Conservation (phyloP, 2,113 vertebrate species). For the Pogona vitticeps region DNA sequence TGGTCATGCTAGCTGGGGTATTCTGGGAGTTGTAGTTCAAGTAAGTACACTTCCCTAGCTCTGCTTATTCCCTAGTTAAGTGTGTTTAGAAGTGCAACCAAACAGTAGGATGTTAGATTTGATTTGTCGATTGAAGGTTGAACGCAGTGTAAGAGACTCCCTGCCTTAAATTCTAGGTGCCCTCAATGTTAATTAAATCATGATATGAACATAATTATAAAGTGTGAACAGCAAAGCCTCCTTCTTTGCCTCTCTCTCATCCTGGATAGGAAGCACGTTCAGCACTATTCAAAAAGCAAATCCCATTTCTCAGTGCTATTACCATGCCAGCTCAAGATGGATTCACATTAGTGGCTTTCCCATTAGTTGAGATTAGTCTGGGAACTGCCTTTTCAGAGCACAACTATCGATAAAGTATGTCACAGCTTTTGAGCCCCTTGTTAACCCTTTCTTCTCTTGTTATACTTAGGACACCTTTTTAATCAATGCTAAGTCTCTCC, state of each 20-base stretch:
- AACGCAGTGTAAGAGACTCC: background rate
- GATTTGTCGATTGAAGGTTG: slow-evolving; percentile 13
- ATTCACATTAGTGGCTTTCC: slow-evolving; percentile 1
- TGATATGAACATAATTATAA: slow-evolving; percentile 18
- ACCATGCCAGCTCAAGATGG: background rate
- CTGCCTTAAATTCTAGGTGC: background rate
- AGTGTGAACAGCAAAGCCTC: background rate
- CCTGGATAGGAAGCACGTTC: slow-evolving; percentile 10
- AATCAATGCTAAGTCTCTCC: background rate
- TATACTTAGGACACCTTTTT: background rate
- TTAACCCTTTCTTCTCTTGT: background rate
- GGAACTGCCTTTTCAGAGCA: background rate
- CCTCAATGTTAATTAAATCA: slow-evolving; percentile 29
- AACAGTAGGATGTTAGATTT: background rate
- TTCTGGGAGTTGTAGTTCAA: background rate
- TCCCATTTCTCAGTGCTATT: slow-evolving; percentile 3
- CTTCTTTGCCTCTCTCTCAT: background rate
- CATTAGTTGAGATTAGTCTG: background rate
- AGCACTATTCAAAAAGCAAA: background rate
- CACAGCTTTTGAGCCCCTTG: background rate
- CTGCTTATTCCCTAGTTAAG: background rate
- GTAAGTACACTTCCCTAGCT: background rate
- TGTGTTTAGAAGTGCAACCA: background rate
- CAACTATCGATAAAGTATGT: background rate
- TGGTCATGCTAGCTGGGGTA: background rate